Evolutionary conservation across 2,113 vertebrate genomes (phyloP), one percentile per base, ranked within the genome.

Genomic region (Myanophis thanlyinensis): DNA sequence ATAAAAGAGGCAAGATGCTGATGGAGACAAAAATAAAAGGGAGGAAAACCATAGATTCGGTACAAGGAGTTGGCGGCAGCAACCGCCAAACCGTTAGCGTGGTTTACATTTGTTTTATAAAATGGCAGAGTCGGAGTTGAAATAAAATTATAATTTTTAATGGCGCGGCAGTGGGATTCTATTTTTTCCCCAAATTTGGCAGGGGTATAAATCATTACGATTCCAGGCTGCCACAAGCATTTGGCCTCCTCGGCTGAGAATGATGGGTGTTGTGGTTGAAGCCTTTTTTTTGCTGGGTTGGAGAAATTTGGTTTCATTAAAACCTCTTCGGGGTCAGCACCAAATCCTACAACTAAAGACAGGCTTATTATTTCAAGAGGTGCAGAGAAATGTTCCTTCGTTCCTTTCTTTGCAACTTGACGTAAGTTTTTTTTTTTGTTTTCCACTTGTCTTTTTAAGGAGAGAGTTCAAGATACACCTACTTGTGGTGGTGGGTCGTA

Each of bases 291-390:
- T 35, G 62, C 12, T 67, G 62, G 30, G 30, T 18, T 67, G 62
- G 30, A 35, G 30, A 67, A 67, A 35, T 15, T 35, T 67, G 62
- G 62, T 67, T 15, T 13, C 4, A 15, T 67, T 35, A 30, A 5
- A 13, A 25, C 27, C 0, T 62, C 3, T 12, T 67, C 5, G 4
- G 11, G 0, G 30, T 12, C 62, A n/a, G 11, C 0, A 2, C 30
- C 62, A 67, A 15, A 67, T 13, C 15, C 18, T 35, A 67, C 62
- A 67, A 18, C 30, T 35, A 5, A 67, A 35, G 4, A 67, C 15
- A n/a, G 4, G 30, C 12, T 59, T 11, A 27, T 54, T 22, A 20
- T 59, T 59, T 59, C 9, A 23, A 59, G 8, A 2, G 54, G 25
- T 3, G 54, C 25, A 56, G 54, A 56, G 6, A 56, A 25, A 56